Evolutionary conservation across 2,888 invertebrate species (phyloP), one percentile per base, ranked within the genome.

Genomic region (Schizotus pectinicornis): DNA sequence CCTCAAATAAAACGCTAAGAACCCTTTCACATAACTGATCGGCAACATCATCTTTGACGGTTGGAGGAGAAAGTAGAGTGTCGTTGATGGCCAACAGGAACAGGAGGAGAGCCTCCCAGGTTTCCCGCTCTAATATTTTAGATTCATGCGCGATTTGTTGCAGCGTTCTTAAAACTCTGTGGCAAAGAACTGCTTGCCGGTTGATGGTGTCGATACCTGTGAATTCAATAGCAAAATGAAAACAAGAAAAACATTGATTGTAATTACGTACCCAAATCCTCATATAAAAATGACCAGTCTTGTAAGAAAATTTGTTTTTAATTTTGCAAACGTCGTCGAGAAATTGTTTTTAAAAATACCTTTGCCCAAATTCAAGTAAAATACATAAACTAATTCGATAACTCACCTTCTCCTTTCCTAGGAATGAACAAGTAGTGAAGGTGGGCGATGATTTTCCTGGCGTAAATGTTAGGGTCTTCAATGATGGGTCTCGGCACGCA

Each of bases 361-460:
- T n/a, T 35, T 47, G 22, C 22, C 22, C 2, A 22, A 33, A 43
- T 51, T 41, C 47, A 35, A 36, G 38, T 37, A 9, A 42, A 33
- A 41, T 8, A 12, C 7, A 35, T 2, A 31, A 47, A 30, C 11
- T 41, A 11, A 37, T n/a, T n/a, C n/a, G n/a, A n/a, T 46, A 33
- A 64, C 67, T 85, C 82, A 96, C 96, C 94, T 86, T 95, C 94
- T 71, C 94, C 95, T 73, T 91, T 90, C 31, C 98, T 82, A 1
- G 97, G 97, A 55, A 95, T 90, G 79, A 98, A 98, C 48, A 98
- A 83, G 80, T 97, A 96, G 77, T 96, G 94, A 68, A 98, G 88
- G 79, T 98, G 97, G 55, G 89, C 87, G 39, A 98, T 89, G 71
- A 98, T 97, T 79, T 90, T 92, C 65, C 94, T 84, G 0, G 94